Conservation (phyloP, 1,140 invertebrate genomes). For the Mycetomoellerius zeteki region DNA sequence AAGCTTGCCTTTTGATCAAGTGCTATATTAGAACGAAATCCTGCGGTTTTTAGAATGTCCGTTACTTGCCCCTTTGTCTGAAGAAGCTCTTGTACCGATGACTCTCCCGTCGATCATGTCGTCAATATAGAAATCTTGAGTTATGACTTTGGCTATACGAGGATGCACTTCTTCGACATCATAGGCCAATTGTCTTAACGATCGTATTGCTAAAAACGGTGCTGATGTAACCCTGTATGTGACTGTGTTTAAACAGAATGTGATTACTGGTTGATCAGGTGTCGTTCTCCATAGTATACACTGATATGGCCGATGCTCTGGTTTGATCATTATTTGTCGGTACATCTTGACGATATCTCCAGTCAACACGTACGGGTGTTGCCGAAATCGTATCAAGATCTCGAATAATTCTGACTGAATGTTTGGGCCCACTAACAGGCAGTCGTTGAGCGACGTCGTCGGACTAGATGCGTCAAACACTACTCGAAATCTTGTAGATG, state of each 20-base stretch:
- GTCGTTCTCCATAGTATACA: neutral
- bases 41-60: no score
- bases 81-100: no score
- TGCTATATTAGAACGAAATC: no score
- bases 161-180: neutral
- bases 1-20: no score
- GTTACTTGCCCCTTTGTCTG: no score
- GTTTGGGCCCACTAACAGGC: neutral
- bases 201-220: neutral
- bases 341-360: neutral
- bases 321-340: neutral
- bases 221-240: no score
- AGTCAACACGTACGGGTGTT: neutral
- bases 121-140: neutral
- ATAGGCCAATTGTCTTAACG: neutral
- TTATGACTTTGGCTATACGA: neutral
- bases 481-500: neutral
- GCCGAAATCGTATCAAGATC: neutral
- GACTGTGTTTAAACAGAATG: no score
- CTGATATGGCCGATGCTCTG: neutral
- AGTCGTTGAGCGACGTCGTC: neutral
- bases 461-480: neutral
- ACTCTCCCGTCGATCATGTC: neutral
- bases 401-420: neutral
- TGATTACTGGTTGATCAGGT: no score